Evolutionary conservation across 2,888 invertebrate genomes (phyloP).

Genomic region (Flabesymbios commensalis): DNA sequence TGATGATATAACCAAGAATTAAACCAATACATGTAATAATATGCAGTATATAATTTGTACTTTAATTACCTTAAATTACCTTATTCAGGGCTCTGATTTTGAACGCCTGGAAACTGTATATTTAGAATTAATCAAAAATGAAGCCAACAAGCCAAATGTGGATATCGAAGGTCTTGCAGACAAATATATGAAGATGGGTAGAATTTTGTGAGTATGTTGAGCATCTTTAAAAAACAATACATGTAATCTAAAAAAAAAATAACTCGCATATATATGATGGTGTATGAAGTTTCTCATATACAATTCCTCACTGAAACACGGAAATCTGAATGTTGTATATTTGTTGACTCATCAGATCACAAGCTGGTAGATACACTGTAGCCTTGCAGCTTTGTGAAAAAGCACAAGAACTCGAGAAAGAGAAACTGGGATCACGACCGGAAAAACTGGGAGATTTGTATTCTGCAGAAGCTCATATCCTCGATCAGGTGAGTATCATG

Average conservation of each 20-base stretch:
- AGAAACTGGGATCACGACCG: slow-evolving; percentile 51
- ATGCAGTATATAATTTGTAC: too few relatives aligned
- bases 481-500: slow-evolving; percentile 59
- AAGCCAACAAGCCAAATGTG: slow-evolving; percentile 6
- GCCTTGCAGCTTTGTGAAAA: slow-evolving; percentile 51
- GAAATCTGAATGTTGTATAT: too few relatives aligned
- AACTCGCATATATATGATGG: too few relatives aligned
- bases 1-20: too few relatives aligned
- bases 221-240: too few relatives aligned
- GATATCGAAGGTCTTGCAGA: slow-evolving; percentile 2
- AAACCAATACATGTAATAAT: too few relatives aligned
- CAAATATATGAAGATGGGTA: slow-evolving; percentile 27
- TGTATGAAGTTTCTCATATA: too few relatives aligned
- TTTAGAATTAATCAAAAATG: slow-evolving; percentile 13
- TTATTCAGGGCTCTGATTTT: slow-evolving; percentile 26
- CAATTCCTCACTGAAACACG: too few relatives aligned
- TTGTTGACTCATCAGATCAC: too few relatives aligned
- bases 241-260: too few relatives aligned
- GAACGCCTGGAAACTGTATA: slow-evolving; percentile 18
- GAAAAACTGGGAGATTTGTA: slow-evolving; percentile 57
- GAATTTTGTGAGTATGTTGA: slow-evolving; percentile 54
- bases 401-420: slow-evolving; percentile 54
- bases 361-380: slow-evolving; percentile 53
- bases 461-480: slow-evolving; percentile 52
- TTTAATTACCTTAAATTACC: too few relatives aligned